Conservation (phyloP, 2,888 invertebrate genomes). For the Argynnis bischoffii region DNA sequence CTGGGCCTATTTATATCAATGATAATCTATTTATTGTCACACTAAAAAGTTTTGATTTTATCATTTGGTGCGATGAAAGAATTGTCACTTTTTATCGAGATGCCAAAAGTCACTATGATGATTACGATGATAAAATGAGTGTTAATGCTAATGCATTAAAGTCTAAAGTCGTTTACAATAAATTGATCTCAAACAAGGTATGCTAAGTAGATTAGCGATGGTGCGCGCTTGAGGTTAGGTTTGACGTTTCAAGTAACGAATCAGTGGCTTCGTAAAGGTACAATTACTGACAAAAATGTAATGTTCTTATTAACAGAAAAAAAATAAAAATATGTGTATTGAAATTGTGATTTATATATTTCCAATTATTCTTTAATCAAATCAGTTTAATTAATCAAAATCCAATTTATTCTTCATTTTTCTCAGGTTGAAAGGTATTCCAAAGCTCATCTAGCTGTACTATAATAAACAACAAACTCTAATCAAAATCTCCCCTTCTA, state of each 20-base stretch:
- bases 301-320: slow-evolving; percentile 7
- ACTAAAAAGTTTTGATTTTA: slow-evolving; percentile 80
- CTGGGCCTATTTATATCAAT: slow-evolving; percentile 80
- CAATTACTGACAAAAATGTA: slow-evolving; percentile 45
- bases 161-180: slow-evolving; percentile 46
- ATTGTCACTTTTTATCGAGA: slow-evolving; percentile 78
- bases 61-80: slow-evolving; percentile 75
- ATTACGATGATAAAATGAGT: slow-evolving; percentile 38
- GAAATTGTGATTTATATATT: too few relatives aligned
- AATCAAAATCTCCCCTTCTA: too few relatives aligned
- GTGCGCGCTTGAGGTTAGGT: slow-evolving; percentile 65
- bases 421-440: too few relatives aligned
- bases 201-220: slow-evolving; percentile 76
- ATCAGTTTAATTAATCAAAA: too few relatives aligned
- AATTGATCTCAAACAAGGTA: slow-evolving; percentile 51
- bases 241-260: slow-evolving; percentile 71
- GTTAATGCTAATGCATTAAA: slow-evolving; percentile 44
- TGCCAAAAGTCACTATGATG: slow-evolving; percentile 71
- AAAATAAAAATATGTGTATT: background rate
- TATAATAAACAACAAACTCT: too few relatives aligned
- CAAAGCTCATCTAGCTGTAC: too few relatives aligned
- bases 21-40: slow-evolving; percentile 81
- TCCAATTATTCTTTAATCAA: too few relatives aligned
- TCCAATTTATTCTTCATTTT: too few relatives aligned
- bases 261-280: slow-evolving; percentile 59